Percentiles rank a stretch among this genome's conserved stretches.
Conservation (phyloP, 2,888 invertebrate species). For the Notodonta ziczac region DNA sequence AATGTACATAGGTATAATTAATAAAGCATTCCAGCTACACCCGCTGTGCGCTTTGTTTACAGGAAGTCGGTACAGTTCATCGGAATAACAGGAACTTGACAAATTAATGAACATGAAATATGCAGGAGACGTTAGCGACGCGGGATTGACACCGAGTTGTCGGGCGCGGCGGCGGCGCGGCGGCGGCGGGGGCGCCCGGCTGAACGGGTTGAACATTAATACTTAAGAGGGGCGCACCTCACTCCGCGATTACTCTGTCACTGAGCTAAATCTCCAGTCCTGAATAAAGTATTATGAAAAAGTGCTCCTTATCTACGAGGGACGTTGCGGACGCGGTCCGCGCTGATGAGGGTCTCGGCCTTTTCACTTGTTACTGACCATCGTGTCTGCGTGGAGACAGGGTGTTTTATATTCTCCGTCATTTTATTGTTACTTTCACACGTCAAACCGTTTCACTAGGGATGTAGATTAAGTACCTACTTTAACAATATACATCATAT, state of each 20-base stretch:
- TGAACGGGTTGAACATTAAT: slow-evolving; percentile 81
- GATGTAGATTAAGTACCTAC: too few relatives aligned
- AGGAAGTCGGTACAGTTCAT: slow-evolving; percentile 28
- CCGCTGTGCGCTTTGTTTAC: slow-evolving; percentile 6
- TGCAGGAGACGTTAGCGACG: slow-evolving; percentile 62
- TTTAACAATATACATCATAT: too few relatives aligned
- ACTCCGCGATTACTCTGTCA: slow-evolving; percentile 79
- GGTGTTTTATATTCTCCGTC: not conserved
- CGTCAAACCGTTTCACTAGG: too few relatives aligned
- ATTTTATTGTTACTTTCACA: not conserved
- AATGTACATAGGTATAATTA: not conserved
- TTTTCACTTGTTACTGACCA: slow-evolving; percentile 40
- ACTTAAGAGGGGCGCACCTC: slow-evolving; percentile 74
- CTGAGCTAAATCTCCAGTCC: slow-evolving; percentile 72
- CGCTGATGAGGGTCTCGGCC: slow-evolving; percentile 76
- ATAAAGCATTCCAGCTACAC: not conserved
- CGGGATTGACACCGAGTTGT: slow-evolving; percentile 75
- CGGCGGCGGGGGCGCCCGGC: slow-evolving; percentile 36
- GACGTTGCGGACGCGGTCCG: slow-evolving; percentile 48
- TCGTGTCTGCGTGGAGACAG: slow-evolving; percentile 6
- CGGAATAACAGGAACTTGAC: slow-evolving; percentile 55
- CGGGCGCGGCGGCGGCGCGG: slow-evolving; percentile 56
- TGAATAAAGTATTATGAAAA: slow-evolving; percentile 84
- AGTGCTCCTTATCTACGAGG: slow-evolving; percentile 77
- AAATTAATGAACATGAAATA: slow-evolving; percentile 81